Evolutionary conservation across 1,140 invertebrate species (phyloP), one percentile per base, ranked within the genome.

Genomic region (Apis dorsata): DNA sequence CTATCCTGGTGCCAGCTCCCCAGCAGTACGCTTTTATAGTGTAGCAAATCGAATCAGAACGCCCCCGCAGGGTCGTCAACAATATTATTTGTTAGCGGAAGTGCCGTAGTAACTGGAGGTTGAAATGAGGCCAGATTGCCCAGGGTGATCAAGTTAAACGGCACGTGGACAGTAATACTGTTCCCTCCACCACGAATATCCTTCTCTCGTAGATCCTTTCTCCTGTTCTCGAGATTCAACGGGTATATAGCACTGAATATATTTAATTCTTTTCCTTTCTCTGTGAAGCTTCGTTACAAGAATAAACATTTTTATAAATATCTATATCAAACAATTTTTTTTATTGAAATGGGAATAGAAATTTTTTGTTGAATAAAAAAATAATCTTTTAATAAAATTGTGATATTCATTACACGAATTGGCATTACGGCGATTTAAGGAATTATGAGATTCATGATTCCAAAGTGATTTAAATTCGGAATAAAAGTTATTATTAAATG

Each of bases 91-190:
- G 93, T 93, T 93, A 93, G 92, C 88, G 89, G 91, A 92, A 93
- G 92, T 92, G 91, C 92, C 91, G 91, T 91, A 93, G 92, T 92
- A 94, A 93, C 91, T 91, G 88, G 90, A 93, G 92, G 90, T 93
- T 94, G 93, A 94, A 94, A 94, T 92, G 93, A 94, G 93, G 92
- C 92, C 93, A 94, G 93, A 94, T 94, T 94, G 93, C 87, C 90
- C 92, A 68, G 65, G 89, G 90, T 94, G 93, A 94, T 94, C 93
- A 93, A 94, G 93, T 94, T 94, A 94, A 94, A 92, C 90, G 92
- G 91, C 93, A 94, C 93, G 93, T 94, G 93, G 90, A 88, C 86
- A 89, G 89, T 89, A 90, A 92, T 84, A 76, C 87, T 77, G 87
- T 88, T 80, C 80, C 77, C 84, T 75, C 71, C 57, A 65, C 78